Conservation (phyloP, 1,140 invertebrate species). For the Drosophila malerkotliana region DNA sequence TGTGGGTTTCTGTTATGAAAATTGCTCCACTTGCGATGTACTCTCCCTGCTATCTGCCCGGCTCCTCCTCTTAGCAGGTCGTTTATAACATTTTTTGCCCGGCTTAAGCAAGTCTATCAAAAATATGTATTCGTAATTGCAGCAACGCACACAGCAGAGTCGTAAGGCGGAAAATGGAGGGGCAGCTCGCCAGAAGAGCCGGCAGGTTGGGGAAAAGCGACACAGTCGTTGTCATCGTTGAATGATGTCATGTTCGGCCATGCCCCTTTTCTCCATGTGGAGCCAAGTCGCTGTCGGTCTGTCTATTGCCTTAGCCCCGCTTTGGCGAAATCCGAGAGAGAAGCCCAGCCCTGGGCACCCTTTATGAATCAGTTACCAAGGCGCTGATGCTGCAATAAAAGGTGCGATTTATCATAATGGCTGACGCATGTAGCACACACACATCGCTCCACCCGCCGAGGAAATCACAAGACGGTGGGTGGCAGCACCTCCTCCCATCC, state of each 20-base stretch:
- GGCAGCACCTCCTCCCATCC: constrained; percentile 9
- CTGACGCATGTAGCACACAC: constrained; percentile 47
- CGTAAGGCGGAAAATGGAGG: not conserved
- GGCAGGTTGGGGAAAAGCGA: constrained; percentile 59
- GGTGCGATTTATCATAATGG: constrained; percentile 81
- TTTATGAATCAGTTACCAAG: constrained; percentile 80
- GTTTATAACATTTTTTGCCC: constrained; percentile 50
- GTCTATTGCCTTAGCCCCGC: constrained; percentile 36
- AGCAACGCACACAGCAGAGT: constrained; percentile 33
- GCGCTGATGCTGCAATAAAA: constrained; percentile 82
- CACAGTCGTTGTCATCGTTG: constrained; percentile 58
- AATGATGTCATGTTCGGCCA: constrained; percentile 68
- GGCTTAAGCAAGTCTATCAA: constrained; percentile 56
- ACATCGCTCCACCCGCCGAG: not conserved
- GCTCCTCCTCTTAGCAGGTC: constrained; percentile 41
- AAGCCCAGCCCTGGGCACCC: constrained; percentile 23
- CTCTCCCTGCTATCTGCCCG: constrained; percentile 2
- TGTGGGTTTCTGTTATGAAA: constrained; percentile 49
- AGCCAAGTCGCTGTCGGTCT: constrained; percentile 17
- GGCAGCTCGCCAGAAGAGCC: not conserved
- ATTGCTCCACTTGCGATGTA: constrained; percentile 36
- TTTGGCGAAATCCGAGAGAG: constrained; percentile 4
- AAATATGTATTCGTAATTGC: constrained; percentile 65
- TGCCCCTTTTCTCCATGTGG: constrained; percentile 2
- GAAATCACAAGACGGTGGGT: constrained; percentile 11